Percentiles rank a stretch among this genome's conserved stretches.
Evolutionary conservation across 2,113 vertebrate genomes (phyloP).

Genomic region (Anarhynchus alexandrinus): DNA sequence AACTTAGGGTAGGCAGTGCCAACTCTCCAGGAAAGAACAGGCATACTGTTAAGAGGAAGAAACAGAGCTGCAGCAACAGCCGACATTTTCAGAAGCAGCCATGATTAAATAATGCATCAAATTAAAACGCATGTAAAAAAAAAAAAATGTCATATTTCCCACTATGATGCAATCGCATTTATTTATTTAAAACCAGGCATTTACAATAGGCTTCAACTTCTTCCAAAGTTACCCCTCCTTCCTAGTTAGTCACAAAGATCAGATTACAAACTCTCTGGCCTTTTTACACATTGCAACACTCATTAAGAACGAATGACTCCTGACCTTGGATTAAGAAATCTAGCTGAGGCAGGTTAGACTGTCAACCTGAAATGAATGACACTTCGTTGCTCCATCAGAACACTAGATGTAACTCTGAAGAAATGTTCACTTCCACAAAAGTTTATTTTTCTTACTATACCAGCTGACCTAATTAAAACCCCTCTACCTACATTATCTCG

Average conservation of each 20-base stretch:
- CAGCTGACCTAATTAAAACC: neutral
- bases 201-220: neutral
- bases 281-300: neutral
- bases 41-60: neutral
- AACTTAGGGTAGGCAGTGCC: neutral
- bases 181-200: neutral
- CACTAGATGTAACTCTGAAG: neutral
- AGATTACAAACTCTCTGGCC: neutral
- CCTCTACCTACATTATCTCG: neutral
- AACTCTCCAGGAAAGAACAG: neutral
- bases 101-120: neutral
- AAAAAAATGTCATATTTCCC: neutral
- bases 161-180: neutral
- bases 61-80: neutral
- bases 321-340: constrained; percentile 22
- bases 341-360: neutral
- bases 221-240: neutral
- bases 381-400: neutral
- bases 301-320: neutral
- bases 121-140: neutral
- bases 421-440: neutral
- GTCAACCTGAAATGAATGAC: neutral
- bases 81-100: neutral
- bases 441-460: neutral
- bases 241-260: neutral